Evolutionary conservation across 2,113 vertebrate species (phyloP).

Genomic region (Brienomyrus longianalis): DNA sequence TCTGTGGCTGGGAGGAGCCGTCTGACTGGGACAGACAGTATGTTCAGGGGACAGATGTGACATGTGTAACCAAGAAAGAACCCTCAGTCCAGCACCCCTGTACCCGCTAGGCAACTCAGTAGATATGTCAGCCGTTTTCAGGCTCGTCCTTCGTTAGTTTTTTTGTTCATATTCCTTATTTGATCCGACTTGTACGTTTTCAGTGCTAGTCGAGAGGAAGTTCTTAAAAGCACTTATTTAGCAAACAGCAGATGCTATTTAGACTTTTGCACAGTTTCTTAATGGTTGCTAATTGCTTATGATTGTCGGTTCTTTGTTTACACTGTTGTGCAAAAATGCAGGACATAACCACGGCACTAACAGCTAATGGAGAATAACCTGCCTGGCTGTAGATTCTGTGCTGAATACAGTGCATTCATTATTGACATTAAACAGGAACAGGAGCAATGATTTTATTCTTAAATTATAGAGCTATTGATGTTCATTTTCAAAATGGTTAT

Average conservation of each 20-base stretch:
- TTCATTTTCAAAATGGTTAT: constrained; percentile 9
- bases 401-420: constrained; percentile 23
- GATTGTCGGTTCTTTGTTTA: constrained; percentile 17
- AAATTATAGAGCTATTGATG: constrained; percentile 15
- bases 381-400: constrained; percentile 19
- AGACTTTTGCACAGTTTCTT: constrained; percentile 17
- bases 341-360: constrained; percentile 18
- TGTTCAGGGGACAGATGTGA: background rate
- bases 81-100: background rate
- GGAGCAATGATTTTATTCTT: constrained; percentile 18
- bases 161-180: background rate
- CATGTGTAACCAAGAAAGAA: background rate
- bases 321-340: constrained; percentile 15
- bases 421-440: constrained; percentile 25
- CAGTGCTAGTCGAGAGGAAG: background rate
- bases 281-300: constrained; percentile 14
- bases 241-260: background rate
- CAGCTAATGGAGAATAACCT: constrained; percentile 20
- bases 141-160: background rate
- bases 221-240: constrained; percentile 13
- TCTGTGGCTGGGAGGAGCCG: background rate
- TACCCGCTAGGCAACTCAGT: background rate
- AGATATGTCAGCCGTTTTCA: background rate
- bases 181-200: background rate
- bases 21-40: background rate